Conservation (phyloP, 2,888 invertebrate genomes). For the Tubulanus polymorphus region DNA sequence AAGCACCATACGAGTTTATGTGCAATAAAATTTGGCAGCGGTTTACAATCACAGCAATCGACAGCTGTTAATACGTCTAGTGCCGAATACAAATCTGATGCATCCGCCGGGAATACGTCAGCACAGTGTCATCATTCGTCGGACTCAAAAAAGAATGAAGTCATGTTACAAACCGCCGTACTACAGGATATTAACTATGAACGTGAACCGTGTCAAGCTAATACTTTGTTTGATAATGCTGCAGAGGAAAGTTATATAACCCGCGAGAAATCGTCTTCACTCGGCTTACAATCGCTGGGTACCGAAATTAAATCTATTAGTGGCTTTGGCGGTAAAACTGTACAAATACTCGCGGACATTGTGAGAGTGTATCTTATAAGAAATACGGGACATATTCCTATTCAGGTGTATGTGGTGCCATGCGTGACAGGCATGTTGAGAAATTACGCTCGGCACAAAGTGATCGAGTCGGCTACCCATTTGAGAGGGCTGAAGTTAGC, state of each 20-base stretch:
- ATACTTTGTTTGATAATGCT: slow-evolving; percentile 18
- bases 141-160: too few species aligned
- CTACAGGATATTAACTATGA: too few species aligned
- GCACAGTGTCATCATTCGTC: too few species aligned
- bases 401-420: slow-evolving; percentile 17
- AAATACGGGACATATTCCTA: slow-evolving; percentile 8
- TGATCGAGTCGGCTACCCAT: slow-evolving; percentile 4
- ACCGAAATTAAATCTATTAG: too few species aligned
- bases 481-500: slow-evolving; percentile 14
- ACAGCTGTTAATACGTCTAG: too few species aligned
- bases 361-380: slow-evolving; percentile 8
- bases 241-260: slow-evolving; percentile 16
- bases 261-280: slow-evolving; percentile 10
- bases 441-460: neutral
- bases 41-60: too few species aligned
- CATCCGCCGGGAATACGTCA: too few species aligned
- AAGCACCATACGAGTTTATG: too few species aligned
- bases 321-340: slow-evolving; percentile 10
- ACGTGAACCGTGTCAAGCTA: too few species aligned
- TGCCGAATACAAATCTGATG: too few species aligned
- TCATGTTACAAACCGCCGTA: too few species aligned
- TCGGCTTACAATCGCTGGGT: slow-evolving; percentile 7
- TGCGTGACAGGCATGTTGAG: slow-evolving; percentile 15
- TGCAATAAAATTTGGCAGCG: too few species aligned
- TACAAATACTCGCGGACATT: slow-evolving; percentile 1